phyloP scores from a whole-genome alignment of 1,140 invertebrate genomes.

The Diplogasteroides magnus region DNA sequence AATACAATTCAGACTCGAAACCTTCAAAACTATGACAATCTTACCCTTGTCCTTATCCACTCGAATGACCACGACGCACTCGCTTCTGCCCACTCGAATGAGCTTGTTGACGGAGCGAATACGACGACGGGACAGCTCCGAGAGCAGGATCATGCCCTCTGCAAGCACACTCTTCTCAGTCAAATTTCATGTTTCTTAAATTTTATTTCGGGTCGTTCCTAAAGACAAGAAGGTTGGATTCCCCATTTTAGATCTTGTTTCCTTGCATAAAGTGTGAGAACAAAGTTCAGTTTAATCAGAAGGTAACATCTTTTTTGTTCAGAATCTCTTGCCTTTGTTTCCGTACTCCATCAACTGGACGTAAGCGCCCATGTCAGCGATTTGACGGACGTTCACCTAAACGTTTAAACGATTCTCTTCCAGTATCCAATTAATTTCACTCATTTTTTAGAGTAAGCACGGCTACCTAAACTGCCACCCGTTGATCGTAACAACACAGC shows the following conservation, averaged over 20 bases:
- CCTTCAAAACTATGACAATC: too few species aligned
- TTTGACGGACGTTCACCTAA: conserved; percentile 90
- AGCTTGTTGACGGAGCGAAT: conserved; percentile 99
- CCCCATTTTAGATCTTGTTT: conserved; percentile 1
- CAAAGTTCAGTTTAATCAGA: too few species aligned
- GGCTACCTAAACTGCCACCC: too few species aligned
- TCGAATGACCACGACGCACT: conserved; percentile 97
- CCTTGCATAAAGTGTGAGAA: too few species aligned
- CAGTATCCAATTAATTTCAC: too few species aligned
- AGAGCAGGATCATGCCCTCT: conserved; percentile 65
- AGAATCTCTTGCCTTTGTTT: conserved; percentile 90
- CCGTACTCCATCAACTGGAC: conserved; percentile 96
- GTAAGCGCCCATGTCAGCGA: conserved; percentile 99
- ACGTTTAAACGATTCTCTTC: too few species aligned
- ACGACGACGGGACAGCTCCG: conserved; percentile 91
- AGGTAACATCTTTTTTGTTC: conserved; percentile 56
- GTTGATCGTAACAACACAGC: too few species aligned
- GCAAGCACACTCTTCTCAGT: conserved; percentile 25
- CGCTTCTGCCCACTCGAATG: conserved; percentile 93
- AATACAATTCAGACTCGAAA: conserved; percentile 12
- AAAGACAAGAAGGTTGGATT: background rate
- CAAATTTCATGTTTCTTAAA: background rate
- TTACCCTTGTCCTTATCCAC: conserved; percentile 98
- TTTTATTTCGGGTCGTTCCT: background rate
- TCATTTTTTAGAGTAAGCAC: too few species aligned